Percentiles rank a stretch among this genome's conserved stretches.
phyloP scores from a whole-genome alignment of 2,888 invertebrate species.

The Psylliodes chrysocephalus region DNA sequence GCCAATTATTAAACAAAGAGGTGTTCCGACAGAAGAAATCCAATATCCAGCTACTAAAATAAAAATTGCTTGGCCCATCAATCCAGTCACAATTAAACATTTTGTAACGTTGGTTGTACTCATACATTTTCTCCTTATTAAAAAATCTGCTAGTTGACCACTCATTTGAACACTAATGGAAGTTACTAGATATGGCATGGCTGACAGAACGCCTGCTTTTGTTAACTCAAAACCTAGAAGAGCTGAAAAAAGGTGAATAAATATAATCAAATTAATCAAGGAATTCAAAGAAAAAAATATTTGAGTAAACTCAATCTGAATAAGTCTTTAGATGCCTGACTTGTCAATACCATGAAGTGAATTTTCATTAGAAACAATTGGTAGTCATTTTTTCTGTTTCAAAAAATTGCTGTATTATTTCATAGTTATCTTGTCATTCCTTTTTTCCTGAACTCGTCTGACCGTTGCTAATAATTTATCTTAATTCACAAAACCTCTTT shows the following conservation, averaged over 20 bases:
- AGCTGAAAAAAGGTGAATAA: constrained; percentile 73
- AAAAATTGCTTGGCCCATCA: constrained; percentile 61
- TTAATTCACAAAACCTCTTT: too few species aligned
- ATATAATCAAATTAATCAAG: too few species aligned
- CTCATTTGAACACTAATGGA: constrained; percentile 80
- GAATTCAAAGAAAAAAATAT: too few species aligned
- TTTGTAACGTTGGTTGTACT: constrained; percentile 78
- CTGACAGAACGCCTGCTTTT: constrained; percentile 84
- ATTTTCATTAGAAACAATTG: too few species aligned
- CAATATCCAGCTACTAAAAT: constrained; percentile 61
- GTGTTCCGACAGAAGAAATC: constrained; percentile 5
- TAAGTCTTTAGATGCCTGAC: too few species aligned
- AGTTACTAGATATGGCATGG: constrained; percentile 90
- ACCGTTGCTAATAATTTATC: too few species aligned
- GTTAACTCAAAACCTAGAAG: constrained; percentile 77
- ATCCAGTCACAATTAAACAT: constrained; percentile 77
- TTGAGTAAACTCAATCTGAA: too few species aligned
- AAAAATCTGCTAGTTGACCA: constrained; percentile 86
- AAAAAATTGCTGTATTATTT: too few species aligned
- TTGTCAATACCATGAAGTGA: too few species aligned
- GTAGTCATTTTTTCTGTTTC: too few species aligned
- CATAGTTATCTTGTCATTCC: too few species aligned
- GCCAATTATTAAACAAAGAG: constrained; percentile 2
- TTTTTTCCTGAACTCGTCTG: too few species aligned
- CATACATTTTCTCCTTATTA: constrained; percentile 71